These are phyloP conservation scores for Pardosa pseudoannulata DNA, from an alignment of 2,888 invertebrate species.

Conservation along the genomic window DNA sequence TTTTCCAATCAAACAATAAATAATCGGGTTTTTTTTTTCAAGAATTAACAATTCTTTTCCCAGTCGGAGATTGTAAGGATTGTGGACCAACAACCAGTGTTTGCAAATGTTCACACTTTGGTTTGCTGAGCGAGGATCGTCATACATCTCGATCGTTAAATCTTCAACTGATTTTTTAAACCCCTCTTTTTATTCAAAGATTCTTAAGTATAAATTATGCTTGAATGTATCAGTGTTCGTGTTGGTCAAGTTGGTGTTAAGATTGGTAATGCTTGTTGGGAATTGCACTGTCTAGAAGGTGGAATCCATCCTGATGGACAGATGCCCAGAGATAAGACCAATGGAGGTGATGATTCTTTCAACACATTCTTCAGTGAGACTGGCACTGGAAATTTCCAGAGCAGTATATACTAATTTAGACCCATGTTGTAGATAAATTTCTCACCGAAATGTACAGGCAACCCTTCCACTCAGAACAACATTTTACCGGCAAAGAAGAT, in stretches of 20 bases:
- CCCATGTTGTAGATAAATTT: slow-evolving; percentile 85
- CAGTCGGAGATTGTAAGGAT: too few species aligned
- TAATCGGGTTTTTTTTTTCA: too few species aligned
- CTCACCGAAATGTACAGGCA: slow-evolving; percentile 79
- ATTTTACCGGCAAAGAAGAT: slow-evolving; percentile 79
- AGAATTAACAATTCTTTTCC: too few species aligned
- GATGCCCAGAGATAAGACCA: slow-evolving; percentile 93
- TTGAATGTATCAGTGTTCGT: slow-evolving; percentile 79
- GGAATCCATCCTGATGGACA: slow-evolving; percentile 85
- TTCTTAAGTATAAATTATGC: slow-evolving; percentile 73
- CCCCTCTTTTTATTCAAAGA: neutral
- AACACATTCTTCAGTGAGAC: slow-evolving; percentile 83
- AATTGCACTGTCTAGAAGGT: slow-evolving; percentile 77
- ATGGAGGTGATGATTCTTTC: slow-evolving; percentile 84
- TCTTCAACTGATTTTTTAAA: slow-evolving; percentile 9
- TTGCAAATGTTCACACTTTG: too few species aligned
- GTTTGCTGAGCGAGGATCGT: slow-evolving; percentile 63
- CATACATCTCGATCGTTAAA: slow-evolving; percentile 46
- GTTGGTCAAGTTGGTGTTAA: slow-evolving; percentile 80
- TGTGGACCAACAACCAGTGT: too few species aligned
- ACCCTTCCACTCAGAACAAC: slow-evolving; percentile 78
- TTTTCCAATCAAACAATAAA: too few species aligned
- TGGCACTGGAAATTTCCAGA: slow-evolving; percentile 89
- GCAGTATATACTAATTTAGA: slow-evolving; percentile 90
- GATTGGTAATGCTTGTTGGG: slow-evolving; percentile 79